Base-by-base conservation (phyloP, 2,888 invertebrate species). In the Cheilosia variabilis region DNA sequence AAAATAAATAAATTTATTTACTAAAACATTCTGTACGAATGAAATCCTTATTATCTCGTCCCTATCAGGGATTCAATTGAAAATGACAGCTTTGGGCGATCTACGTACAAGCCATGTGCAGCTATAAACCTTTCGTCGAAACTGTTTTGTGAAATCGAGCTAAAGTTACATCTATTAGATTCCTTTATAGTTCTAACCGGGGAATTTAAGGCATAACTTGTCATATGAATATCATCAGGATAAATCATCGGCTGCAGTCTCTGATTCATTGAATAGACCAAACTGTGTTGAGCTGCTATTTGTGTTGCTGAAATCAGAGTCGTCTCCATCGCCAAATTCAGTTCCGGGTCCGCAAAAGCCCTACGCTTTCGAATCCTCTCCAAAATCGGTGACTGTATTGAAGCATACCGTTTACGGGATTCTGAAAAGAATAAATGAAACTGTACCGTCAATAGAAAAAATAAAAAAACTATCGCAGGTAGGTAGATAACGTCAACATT, bases 41-140 rank as follows among this genome's bases (percentile, higher is more conserved):
- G 15, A 37, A 41, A 43, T 24, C 6, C 19, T 75, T 88, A 90
- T 76, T 87, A 89, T 63, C 93, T 93, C 41, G 94, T 93, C n/a
- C 95, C 95, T 87, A 95, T 95, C 83, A 95, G 95, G n/a, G 95
- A 94, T 89, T 95, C 95, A n/a, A 95, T 95, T 13, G 95, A 95
- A 90, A 91, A 91, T 62, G 90, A 91, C 66, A 91, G 75, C 84
- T 91, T 91, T 37, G 91, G 91, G 84, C 90, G 47, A 6, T 52
- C 55, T 2, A 37, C 45, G 17, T 50, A 66, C n/a, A 69, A 57
- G 43, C 24, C 66, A 19, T n/a, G 10, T 2, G 22, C 69, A 3
- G 43, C 43, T 5, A 27, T 47, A 5, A 17, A 52, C n/a, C 13
- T 43, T 4, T 43, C 10, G 17, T 50, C 19, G 1, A 19, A 50